These are phyloP conservation scores for Aphrocallistes beatrix DNA, from an alignment of 37 sponge, comb jelly and placozoan genomes.

Conservation along the genomic window DNA sequence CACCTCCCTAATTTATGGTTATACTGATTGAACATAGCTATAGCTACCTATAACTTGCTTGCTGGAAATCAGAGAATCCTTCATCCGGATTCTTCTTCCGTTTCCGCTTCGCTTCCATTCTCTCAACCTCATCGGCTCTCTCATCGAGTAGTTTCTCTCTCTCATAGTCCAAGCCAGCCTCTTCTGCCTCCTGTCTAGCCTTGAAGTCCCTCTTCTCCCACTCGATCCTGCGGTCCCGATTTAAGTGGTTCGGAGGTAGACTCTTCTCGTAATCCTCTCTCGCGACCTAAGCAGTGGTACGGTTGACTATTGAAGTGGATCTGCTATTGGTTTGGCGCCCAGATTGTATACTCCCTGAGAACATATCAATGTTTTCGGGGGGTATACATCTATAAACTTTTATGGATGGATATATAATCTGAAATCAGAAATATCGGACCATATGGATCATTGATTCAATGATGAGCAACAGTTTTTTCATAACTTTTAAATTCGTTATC, in stretches of 20 bases:
- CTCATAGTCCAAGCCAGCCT: slow-evolving; percentile 75
- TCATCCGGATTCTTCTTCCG: slow-evolving; percentile 88
- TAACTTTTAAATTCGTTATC: no score
- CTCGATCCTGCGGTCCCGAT: slow-evolving; percentile 57
- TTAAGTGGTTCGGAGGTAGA: slow-evolving; percentile 80
- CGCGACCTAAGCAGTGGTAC: slow-evolving; percentile 38
- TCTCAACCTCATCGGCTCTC: slow-evolving; percentile 77
- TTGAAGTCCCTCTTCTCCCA: slow-evolving; percentile 78
- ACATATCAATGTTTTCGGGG: no score
- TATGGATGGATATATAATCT: no score
- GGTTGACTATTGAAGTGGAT: no score
- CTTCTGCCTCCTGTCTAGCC: slow-evolving; percentile 80
- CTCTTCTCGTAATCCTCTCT: slow-evolving; percentile 86
- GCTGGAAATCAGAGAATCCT: slow-evolving; percentile 67
- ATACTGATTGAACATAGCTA: no score
- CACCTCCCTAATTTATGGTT: no score
- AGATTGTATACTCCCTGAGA: no score
- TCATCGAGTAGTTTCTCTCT: slow-evolving; percentile 54
- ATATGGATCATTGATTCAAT: no score
- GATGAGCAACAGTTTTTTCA: no score
- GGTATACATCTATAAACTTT: no score
- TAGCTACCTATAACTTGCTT: background rate
- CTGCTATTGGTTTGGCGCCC: no score
- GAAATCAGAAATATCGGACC: no score
- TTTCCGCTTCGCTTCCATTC: slow-evolving; percentile 49